Percentiles rank a stretch among this genome's conserved stretches.
These are phyloP conservation scores for Leucania comma DNA, from an alignment of 2,888 invertebrate species.

Conservation along the genomic window DNA sequence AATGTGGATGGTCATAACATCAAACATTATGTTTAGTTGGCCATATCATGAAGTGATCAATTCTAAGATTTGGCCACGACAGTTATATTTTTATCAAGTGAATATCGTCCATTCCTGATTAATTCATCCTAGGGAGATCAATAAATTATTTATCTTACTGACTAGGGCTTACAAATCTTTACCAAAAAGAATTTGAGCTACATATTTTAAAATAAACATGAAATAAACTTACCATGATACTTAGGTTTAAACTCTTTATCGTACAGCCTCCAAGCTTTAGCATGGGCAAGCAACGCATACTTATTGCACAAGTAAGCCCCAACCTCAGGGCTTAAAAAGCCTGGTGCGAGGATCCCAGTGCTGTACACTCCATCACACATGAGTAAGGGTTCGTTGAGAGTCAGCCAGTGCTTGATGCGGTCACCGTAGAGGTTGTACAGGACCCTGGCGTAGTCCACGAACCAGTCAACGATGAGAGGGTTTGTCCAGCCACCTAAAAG, in stretches of 20 bases:
- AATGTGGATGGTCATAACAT: no score
- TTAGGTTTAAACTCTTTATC: conserved; percentile 87
- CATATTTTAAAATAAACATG: no score
- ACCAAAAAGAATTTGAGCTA: no score
- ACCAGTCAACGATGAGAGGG: conserved; percentile 91
- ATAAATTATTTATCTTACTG: no score
- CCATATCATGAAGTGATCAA: no score
- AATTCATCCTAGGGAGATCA: no score
- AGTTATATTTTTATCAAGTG: no score
- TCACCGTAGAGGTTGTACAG: conserved; percentile 90
- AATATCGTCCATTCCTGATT: no score
- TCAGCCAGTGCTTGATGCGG: conserved; percentile 93
- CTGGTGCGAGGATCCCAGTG: conserved; percentile 80
- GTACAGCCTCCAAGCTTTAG: conserved; percentile 91
- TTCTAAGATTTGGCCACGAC: no score
- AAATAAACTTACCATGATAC: conserved; percentile 43
- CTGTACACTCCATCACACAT: conserved; percentile 83
- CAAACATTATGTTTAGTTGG: no score
- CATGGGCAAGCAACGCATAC: conserved; percentile 93
- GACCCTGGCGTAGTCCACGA: conserved; percentile 91
- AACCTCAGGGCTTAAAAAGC: conserved; percentile 77
- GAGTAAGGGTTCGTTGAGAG: conserved; percentile 93
- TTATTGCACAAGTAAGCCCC: conserved; percentile 92
- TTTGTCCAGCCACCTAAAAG: conserved; percentile 92
- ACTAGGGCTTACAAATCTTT: no score